A percentile compares a stretch with the other conserved stretches of the same genome.
Evolutionary conservation across 30 jellyfish, hydroid and myxozoan species (phyloP).

Genomic region (Cassiopea xamachana): DNA sequence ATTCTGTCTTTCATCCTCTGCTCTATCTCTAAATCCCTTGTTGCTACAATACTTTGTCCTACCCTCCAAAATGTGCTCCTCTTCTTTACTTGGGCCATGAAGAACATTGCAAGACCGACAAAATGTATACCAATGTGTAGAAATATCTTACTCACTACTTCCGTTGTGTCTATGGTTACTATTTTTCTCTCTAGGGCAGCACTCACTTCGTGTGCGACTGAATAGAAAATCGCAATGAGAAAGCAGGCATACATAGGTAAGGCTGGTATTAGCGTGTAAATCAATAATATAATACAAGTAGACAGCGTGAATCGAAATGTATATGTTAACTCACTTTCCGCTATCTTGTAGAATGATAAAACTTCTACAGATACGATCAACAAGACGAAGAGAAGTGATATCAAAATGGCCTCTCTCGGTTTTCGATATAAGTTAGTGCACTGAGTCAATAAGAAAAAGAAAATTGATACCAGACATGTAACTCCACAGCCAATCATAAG

Average conservation of each 20-base stretch:
- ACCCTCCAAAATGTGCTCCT: conserved; percentile 99
- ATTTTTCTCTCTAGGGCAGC: conserved; percentile 57
- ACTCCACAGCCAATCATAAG: conserved; percentile 83
- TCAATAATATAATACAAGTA: conserved; percentile 83
- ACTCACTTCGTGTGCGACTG: conserved; percentile 91
- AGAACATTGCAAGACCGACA: conserved; percentile 93
- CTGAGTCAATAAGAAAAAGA: conserved; percentile 78
- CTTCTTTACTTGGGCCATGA: conserved; percentile 97
- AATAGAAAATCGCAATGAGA: conserved; percentile 74
- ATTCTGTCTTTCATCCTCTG: conserved; percentile 88
- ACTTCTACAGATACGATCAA: conserved; percentile 83
- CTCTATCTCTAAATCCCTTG: conserved; percentile 93
- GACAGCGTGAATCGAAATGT: conserved; percentile 95
- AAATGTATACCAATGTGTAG: conserved; percentile 93
- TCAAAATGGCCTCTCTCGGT: conserved; percentile 91
- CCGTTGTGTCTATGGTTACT: conserved; percentile 1
- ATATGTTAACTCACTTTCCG: conserved; percentile 77
- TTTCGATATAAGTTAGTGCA: conserved; percentile 86
- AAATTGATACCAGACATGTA: conserved; percentile 67
- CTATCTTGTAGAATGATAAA: conserved; percentile 70
- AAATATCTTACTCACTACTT: conserved; percentile 53
- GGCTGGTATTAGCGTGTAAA: conserved; percentile 98
- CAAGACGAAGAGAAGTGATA: conserved; percentile 72
- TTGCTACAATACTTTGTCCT: conserved; percentile 99
- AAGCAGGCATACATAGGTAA: conserved; percentile 93